Conservation (phyloP, 30 jellyfish, hydroid and myxozoan genomes). For the Sanderia malayensis region DNA sequence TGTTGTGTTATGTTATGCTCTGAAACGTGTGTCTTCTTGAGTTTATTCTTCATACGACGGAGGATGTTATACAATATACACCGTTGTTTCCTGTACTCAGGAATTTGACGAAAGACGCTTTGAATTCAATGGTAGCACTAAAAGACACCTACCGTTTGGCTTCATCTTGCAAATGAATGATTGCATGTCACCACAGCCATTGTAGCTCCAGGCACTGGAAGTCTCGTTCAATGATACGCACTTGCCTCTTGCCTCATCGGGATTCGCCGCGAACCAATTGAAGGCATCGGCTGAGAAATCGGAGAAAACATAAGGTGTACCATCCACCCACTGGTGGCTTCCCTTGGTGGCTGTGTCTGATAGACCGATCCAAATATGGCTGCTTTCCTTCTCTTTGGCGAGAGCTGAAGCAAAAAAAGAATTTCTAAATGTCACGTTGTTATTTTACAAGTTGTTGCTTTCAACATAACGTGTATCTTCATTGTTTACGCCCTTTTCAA, state of each 20-base stretch:
- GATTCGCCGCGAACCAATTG: slow-evolving; percentile 48
- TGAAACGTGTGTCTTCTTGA: no score
- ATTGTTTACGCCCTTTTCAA: no score
- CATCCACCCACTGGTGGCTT: slow-evolving; percentile 94
- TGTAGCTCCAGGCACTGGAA: slow-evolving; percentile 86
- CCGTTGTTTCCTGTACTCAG: no score
- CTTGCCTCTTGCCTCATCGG: slow-evolving; percentile 62
- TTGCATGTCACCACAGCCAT: slow-evolving; percentile 67
- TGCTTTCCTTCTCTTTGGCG: slow-evolving; percentile 57
- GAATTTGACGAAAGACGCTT: no score
- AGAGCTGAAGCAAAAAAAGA: no score
- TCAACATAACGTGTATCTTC: no score
- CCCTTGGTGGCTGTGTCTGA: slow-evolving; percentile 96
- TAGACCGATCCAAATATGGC: slow-evolving; percentile 85
- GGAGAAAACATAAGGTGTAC: slow-evolving; percentile 92
- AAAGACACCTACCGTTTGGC: slow-evolving; percentile 76
- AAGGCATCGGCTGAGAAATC: slow-evolving; percentile 91
- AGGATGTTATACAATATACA: no score
- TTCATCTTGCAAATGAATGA: slow-evolving; percentile 87
- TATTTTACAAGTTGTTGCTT: no score
- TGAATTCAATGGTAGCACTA: no score
- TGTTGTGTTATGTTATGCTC: no score
- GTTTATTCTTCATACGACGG: no score
- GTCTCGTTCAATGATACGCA: slow-evolving; percentile 76
- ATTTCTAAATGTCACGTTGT: no score